Evolutionary conservation across 2,888 invertebrate species (phyloP), one percentile per base, ranked within the genome.

Genomic region (Synergus umbraculus): DNA sequence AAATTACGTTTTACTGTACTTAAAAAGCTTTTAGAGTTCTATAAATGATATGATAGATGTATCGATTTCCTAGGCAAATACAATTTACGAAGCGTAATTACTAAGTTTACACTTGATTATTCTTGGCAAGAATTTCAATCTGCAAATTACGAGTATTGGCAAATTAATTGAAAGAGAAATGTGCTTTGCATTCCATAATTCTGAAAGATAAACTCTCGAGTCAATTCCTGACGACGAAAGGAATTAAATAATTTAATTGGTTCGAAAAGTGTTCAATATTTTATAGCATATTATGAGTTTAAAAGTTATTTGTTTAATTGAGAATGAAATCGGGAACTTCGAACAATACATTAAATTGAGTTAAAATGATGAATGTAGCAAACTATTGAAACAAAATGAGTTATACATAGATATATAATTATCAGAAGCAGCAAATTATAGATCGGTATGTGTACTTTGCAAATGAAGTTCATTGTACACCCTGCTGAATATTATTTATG

Each of bases 31-130:
- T 44, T 10, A 44, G 10, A 44, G 9, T 2, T 44, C 10, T 44
- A 10, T 44, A 7, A 44, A 44, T 44, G 44, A 44, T 44, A 44
- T 10, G 18, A n/a, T 65, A 22, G 9, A 41, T 41, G 37, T 41
- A 65, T 65, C 15, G 15, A 65, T 66, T 44, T 18, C n/a, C 9
- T 10, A 43, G 44, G 29, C 8, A 69, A 69, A 15, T 54, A n/a
- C n/a, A 54, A 54, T 54, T 4, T 22, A 15, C 46, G 9, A 44
- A 44, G 44, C 15, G 8, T 29, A 69, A 69, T 69, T 44, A 18
- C 44, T 22, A 67, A 69, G 49, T 69, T 46, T 13, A 46, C 22
- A 29, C 69, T 46, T 69, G 29, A 69, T 66, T 69, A 49, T 46
- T 49, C 44, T 69, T 22, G n/a, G 44, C 44, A 4, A 29, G 49